These are phyloP conservation scores for Ophiothrix spiculata DNA, from an alignment of 35 echinoderm and acorn worm species.

Conservation along the genomic window DNA sequence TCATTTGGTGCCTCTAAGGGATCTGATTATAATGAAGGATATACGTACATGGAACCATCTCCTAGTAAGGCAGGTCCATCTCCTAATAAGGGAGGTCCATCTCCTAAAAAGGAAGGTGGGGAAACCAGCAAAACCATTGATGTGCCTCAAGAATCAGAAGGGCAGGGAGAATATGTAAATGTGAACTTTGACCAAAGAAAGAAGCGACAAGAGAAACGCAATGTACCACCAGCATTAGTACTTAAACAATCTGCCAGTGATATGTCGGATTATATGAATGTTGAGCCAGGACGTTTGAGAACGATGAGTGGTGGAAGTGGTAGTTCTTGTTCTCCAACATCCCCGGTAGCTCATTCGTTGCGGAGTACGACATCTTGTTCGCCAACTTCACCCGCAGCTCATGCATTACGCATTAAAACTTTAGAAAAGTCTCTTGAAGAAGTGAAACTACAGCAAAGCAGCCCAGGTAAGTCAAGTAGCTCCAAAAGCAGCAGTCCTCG, in stretches of 20 bases:
- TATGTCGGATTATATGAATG: conserved; percentile 66
- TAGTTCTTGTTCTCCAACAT: too few species aligned
- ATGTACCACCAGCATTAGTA: background rate
- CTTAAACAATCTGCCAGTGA: background rate
- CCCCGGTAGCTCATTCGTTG: too few species aligned
- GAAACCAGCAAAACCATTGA: conserved; percentile 19
- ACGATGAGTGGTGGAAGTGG: too few species aligned
- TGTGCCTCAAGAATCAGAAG: background rate
- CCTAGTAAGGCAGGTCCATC: too few species aligned
- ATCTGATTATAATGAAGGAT: background rate
- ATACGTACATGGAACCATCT: conserved; percentile 11
- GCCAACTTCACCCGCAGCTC: conserved; percentile 9
- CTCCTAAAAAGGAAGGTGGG: background rate
- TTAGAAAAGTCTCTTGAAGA: conserved; percentile 9
- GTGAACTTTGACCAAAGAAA: conserved; percentile 32
- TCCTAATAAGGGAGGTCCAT: too few species aligned
- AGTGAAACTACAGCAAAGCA: conserved; percentile 5
- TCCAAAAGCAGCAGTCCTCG: conserved; percentile 2
- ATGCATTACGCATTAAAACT: background rate
- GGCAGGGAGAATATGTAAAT: conserved; percentile 46
- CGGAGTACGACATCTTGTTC: conserved; percentile 34
- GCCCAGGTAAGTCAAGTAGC: conserved; percentile 5
- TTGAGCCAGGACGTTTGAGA: conserved; percentile 37
- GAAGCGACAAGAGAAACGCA: background rate
- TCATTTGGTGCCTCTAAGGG: background rate